Percentiles rank a stretch among this genome's conserved stretches.
Evolutionary conservation across 2,113 vertebrate species (phyloP).

Genomic region (Phyllostomus discolor): DNA sequence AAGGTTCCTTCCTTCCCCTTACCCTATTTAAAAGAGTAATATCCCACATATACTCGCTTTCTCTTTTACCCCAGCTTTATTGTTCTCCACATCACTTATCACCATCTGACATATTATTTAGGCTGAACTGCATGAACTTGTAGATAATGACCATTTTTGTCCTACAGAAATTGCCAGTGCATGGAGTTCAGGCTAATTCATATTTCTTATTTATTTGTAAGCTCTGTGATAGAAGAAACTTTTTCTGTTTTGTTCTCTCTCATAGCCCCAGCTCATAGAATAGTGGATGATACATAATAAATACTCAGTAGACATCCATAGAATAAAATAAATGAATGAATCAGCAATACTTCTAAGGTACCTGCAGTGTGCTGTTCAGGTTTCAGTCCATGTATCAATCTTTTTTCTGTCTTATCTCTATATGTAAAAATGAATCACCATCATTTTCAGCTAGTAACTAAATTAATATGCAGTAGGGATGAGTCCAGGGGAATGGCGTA

Average conservation of each 20-base stretch:
- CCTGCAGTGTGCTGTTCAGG: background rate
- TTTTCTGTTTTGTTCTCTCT: constrained; percentile 10
- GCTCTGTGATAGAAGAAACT: background rate
- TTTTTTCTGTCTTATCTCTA: background rate
- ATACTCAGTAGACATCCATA: background rate
- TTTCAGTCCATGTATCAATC: background rate
- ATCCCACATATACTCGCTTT: background rate
- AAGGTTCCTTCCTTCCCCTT: background rate
- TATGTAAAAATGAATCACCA: background rate
- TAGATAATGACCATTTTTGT: background rate
- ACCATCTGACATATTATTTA: background rate
- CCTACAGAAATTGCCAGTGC: background rate
- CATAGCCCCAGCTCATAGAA: background rate
- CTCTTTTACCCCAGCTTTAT: background rate
- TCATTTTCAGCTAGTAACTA: background rate
- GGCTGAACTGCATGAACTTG: background rate
- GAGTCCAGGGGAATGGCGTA: background rate
- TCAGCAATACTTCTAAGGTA: background rate
- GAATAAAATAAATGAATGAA: background rate
- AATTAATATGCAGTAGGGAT: background rate
- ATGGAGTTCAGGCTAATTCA: background rate
- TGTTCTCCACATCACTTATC: background rate
- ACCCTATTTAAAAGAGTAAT: background rate
- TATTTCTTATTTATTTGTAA: constrained; percentile 6
- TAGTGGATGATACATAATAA: background rate